Base-by-base conservation (phyloP, 2,797 vertebrate species). In the Coregonus sp. region DNA sequence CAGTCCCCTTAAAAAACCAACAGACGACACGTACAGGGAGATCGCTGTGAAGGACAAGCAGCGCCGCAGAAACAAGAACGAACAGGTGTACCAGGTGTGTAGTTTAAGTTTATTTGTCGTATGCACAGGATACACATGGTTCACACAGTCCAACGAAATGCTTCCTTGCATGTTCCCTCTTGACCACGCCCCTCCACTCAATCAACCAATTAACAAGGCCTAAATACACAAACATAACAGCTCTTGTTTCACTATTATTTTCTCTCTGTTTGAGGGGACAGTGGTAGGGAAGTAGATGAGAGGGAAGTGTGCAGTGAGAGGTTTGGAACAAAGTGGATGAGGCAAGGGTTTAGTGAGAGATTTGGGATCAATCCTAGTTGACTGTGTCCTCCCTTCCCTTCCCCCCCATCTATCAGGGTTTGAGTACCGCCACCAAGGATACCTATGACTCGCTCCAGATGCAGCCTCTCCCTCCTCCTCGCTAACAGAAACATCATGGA, bases 381-480 rank as follows among this genome's bases (percentile, higher is more conserved):
- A 25, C 16, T 14, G 56, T 76, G 29, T 50, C 63, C 16, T 16
- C 9, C 51, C 1, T 15, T 29, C 70, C 15, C 63, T 11, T 16
- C 9, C 51, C 1, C n/a, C 25, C 70, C 15, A 0, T 25, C 25
- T 11, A 11, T n/a, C 81, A 98, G 97, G 97, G 92, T 18, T 93
- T 98, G 89, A 97, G 94, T 35, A 0, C 89, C 0, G 93, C 91
- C 2, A 94, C 92, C 77, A 97, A 95, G 88, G 97, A 98, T 85
- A 97, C 95, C 3, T 98, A 98, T 0, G 94, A 97, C 3, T 87
- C 93, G 1, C 96, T 98, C 65, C 94, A 96, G 77, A 96, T 97
- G 96, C 94, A 96, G 72, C 54, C 86, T 3, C 2, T 72, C 11
- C 87, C 92, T 0, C 89, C 92, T 3, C 89, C 92, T 2, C 96